Base-by-base conservation (phyloP, 2,888 invertebrate genomes). In the Volucella zonaria region DNA sequence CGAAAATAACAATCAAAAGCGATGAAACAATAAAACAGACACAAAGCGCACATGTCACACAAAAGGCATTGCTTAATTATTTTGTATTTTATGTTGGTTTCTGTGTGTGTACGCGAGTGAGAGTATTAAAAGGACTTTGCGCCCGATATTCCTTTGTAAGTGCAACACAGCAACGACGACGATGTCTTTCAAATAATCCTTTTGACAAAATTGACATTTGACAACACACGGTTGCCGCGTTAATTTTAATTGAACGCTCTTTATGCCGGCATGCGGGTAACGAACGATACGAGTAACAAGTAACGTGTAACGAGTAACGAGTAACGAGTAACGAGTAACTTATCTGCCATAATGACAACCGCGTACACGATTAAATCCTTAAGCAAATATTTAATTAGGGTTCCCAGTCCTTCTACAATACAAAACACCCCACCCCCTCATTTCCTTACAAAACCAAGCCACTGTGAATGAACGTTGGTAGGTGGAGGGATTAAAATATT, bases 171-270 rank as follows among this genome's bases (percentile, higher is more conserved):
- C 12, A 45, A 14, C 45, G 23, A n/a, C 38, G 54, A 3, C 10
- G 14, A 31, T 71, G 75, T 75, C 67, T 75, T 38, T 80, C 71
- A 83, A 80, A 68, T 54, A 80, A 80, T 47, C 56, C 71, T 71
- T 67, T 75, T 75, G 75, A 49, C 31, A 62, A 66, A 80, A 83
- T 78, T 80, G 75, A 83, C 75, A 61, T 75, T 66, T 70, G 74
- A 66, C 61, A 83, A 61, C 83, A 83, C 75, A 80, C 70, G 75
- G 70, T 71, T 80, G 31, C 23, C 56, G 75, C 52, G 75, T 80
- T 61, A 42, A 83, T 71, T 80, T 80, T 76, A 83, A 83, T 83
- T 83, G 80, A 83, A 83, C 75, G 66, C 56, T 76, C 75, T 80
- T 80, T 75, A 80, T 66, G 59, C 15, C 18, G 12, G n/a, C 10